Evolutionary conservation across 2,888 invertebrate species (phyloP), one percentile per base, ranked within the genome.

Genomic region (Aporophyla lueneburgensis): DNA sequence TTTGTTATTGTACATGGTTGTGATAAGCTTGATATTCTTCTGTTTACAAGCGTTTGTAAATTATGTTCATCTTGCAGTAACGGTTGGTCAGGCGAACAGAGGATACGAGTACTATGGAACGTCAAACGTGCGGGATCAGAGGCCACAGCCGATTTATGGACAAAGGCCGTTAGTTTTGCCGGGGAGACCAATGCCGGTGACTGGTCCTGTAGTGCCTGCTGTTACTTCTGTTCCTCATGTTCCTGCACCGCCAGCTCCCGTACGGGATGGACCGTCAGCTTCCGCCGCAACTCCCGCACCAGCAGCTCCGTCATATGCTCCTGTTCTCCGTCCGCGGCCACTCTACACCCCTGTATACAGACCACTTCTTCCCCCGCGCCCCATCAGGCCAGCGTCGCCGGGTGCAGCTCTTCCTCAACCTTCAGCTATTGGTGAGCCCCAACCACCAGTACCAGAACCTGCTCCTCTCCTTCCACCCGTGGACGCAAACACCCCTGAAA

Each of bases 71-170:
- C 27, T 84, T 83, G 54, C 71, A 86, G 85, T 77, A 43, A 66
- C 68, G 9, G 40, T 66, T 33, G 67, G 70, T 46, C 68, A 74
- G 51, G 2, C 19, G 27, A 83, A 78, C 12, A 68, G 70, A 43
- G 82, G 76, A 16, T 69, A 87, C 12, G 53, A 72, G 5, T 89
- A 90, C 69, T 80, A 83, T 85, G 89, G 87, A 69, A 71, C 79
- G n/a, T 88, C 89, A 4, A 87, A 88, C 62, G 86, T 89, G 10
- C 86, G 87, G 53, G 77, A 68, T 24, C 90, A 89, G 63, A 74
- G 76, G 33, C 76, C 80, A n/a, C 70, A 70, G 5, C 81, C 81
- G 21, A 24, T 49, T 40, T 71, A 77, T 54, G 71, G 74, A 6
- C 58, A 40, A n/a, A 33, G 62, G 40, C 78, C 53, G 16, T 40